phyloP scores from a whole-genome alignment of 1,140 invertebrate species.

The Lordiphosa mommai region DNA sequence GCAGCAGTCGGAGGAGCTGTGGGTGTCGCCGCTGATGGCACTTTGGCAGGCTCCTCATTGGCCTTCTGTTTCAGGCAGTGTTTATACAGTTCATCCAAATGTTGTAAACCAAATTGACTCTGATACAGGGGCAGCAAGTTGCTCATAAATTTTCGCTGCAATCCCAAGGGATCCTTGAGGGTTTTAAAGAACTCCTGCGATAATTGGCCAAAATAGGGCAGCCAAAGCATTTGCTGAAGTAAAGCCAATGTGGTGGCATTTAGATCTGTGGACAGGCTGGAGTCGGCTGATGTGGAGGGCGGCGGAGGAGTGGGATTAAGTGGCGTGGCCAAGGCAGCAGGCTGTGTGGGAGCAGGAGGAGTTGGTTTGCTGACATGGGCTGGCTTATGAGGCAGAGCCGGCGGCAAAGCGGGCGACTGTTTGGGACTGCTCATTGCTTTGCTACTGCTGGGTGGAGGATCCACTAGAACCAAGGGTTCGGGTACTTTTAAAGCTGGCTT shows the following conservation, averaged over 20 bases:
- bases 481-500: constrained; percentile 37
- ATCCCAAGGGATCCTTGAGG: constrained; percentile 78
- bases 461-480: constrained; percentile 18
- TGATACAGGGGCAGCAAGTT: constrained; percentile 59
- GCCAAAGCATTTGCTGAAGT: constrained; percentile 86
- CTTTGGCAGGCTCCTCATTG: constrained; percentile 13
- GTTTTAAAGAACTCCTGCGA: constrained; percentile 81
- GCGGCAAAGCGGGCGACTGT: constrained; percentile 4
- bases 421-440: constrained; percentile 34
- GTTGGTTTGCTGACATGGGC: not conserved
- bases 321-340: not conserved
- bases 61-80: constrained; percentile 65
- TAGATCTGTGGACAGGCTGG: constrained; percentile 82
- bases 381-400: constrained; percentile 10
- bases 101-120: constrained; percentile 62
- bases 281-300: constrained; percentile 59
- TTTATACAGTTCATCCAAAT: constrained; percentile 70
- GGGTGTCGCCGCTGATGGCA: constrained; percentile 1
- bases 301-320: constrained; percentile 26
- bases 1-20: constrained; percentile 10
- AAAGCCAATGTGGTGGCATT: constrained; percentile 85
- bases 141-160: constrained; percentile 63
- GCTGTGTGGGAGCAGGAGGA: no score
- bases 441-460: constrained; percentile 6
- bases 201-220: constrained; percentile 85